phyloP scores from a whole-genome alignment of 2,113 vertebrate species.

The Rhineura floridana region DNA sequence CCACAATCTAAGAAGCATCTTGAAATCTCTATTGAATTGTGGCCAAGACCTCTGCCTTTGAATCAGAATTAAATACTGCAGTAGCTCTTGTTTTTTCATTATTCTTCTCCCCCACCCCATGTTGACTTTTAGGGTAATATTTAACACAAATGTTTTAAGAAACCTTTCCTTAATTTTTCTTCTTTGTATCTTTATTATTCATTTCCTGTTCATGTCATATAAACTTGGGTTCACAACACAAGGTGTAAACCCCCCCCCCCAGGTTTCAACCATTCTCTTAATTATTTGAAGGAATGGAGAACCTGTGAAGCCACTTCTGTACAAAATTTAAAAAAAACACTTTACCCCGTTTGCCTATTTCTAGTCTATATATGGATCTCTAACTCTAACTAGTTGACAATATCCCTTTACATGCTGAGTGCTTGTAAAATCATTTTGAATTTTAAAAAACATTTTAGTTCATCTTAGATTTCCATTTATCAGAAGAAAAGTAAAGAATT shows the following conservation, averaged over 20 bases:
- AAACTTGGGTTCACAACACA: constrained; percentile 18
- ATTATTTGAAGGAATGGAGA: constrained; percentile 11
- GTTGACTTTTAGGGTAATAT: neutral
- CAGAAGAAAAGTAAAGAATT: constrained; percentile 49
- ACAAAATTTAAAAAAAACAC: neutral
- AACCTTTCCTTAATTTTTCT: neutral
- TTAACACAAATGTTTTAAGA: neutral
- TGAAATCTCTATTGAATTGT: neutral
- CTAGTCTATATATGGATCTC: constrained; percentile 13
- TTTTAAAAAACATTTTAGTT: constrained; percentile 42
- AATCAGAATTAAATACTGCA: constrained; percentile 26
- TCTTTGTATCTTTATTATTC: neutral
- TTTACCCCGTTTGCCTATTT: constrained; percentile 40
- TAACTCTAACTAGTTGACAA: neutral
- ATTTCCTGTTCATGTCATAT: constrained; percentile 30
- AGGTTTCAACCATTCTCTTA: neutral
- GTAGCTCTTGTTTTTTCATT: neutral
- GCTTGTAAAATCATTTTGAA: constrained; percentile 44
- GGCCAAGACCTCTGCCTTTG: neutral
- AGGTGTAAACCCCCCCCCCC: neutral
- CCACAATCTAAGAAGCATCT: neutral
- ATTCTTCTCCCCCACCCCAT: neutral
- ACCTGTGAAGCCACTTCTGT: neutral
- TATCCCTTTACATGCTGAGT: fast-evolving
- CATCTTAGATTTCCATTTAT: constrained; percentile 44